phyloP scores from a whole-genome alignment of 1,140 invertebrate species.

The Colletes latitarsis region DNA sequence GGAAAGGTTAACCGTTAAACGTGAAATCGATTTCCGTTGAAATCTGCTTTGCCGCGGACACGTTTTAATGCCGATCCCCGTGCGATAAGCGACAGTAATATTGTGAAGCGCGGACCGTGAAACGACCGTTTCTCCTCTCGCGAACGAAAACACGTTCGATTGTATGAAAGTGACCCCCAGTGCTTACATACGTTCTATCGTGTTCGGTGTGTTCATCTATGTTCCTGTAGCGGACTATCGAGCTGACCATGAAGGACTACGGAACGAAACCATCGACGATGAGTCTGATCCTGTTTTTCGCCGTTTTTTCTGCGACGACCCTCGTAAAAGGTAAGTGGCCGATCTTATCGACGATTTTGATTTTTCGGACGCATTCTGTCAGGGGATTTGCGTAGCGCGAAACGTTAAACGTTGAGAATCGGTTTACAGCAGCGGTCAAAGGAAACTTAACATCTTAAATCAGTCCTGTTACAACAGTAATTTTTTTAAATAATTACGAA shows the following conservation, averaged over 20 bases:
- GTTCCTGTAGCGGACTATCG: slow-evolving; percentile 36
- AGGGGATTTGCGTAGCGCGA: background rate
- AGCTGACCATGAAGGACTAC: slow-evolving; percentile 31
- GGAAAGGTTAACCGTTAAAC: background rate
- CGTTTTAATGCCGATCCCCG: no score
- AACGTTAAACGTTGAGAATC: background rate
- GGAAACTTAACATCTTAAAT: no score
- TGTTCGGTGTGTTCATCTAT: slow-evolving; percentile 38
- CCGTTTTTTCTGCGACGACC: slow-evolving; percentile 11
- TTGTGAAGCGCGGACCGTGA: slow-evolving; percentile 6
- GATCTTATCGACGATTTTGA: background rate
- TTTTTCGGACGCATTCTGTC: background rate
- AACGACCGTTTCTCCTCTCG: background rate
- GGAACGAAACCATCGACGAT: slow-evolving; percentile 32
- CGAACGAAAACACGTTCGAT: background rate
- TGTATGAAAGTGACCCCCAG: slow-evolving; percentile 22
- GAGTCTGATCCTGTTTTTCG: slow-evolving; percentile 42
- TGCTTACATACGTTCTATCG: slow-evolving; percentile 37
- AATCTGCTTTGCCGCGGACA: background rate
- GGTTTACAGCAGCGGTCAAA: no score
- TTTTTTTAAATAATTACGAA: no score
- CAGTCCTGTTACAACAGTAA: no score
- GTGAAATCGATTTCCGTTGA: background rate
- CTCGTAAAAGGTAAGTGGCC: slow-evolving; percentile 30
- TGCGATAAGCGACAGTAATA: background rate